phyloP scores from a whole-genome alignment of 1,140 invertebrate genomes.

The Nephila pilipes region DNA sequence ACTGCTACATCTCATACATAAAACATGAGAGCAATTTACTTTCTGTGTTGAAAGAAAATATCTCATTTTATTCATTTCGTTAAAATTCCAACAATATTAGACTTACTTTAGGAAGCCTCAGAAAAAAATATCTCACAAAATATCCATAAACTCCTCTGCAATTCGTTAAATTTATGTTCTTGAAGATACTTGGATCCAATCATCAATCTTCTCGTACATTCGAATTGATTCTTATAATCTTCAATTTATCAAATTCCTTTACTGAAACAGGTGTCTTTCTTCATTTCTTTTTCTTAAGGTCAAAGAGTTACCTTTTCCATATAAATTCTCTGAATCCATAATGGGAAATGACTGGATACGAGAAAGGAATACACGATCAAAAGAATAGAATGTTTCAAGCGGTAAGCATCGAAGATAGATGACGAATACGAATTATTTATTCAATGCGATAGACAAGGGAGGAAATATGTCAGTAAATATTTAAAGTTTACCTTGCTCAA shows the following conservation, averaged over 20 bases:
- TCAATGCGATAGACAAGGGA: not conserved
- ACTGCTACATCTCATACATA: no score
- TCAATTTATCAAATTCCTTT: not conserved
- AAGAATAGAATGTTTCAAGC: not conserved
- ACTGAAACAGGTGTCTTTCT: not conserved
- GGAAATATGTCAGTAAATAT: constrained; percentile 11
- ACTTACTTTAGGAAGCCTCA: no score
- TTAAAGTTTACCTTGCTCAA: not conserved
- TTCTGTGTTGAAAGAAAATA: no score
- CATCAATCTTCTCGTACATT: not conserved
- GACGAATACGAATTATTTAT: constrained; percentile 28
- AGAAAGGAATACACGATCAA: not conserved
- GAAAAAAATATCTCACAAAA: no score
- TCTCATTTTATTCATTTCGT: no score
- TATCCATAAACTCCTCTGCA: no score
- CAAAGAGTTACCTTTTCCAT: not conserved
- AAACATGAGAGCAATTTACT: no score
- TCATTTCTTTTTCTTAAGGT: not conserved
- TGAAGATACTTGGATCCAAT: no score
- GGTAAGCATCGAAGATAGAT: not conserved
- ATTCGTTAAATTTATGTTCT: no score
- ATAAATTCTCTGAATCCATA: not conserved
- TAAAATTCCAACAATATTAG: no score
- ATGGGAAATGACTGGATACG: not conserved
- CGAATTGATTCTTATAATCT: not conserved